phyloP scores from a whole-genome alignment of 2,888 invertebrate species.

The Hyles lineata region DNA sequence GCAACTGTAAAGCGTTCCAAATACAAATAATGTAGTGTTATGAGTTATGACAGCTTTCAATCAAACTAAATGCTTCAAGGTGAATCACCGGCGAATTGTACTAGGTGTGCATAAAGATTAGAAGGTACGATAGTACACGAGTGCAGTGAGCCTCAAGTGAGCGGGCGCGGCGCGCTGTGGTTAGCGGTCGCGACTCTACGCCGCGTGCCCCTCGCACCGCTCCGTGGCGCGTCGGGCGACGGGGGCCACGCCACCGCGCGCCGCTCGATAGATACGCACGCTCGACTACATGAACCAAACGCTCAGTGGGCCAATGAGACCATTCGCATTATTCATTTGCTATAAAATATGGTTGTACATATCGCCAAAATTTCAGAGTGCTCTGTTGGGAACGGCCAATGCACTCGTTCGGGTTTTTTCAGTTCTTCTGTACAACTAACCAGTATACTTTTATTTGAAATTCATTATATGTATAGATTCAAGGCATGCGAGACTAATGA shows the following conservation, averaged over 20 bases:
- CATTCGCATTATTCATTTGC: not conserved
- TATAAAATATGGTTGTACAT: not conserved
- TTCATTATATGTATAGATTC: too few species aligned
- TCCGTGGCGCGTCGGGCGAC: slow-evolving; percentile 32
- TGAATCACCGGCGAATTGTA: slow-evolving; percentile 10
- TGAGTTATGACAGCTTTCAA: slow-evolving; percentile 7
- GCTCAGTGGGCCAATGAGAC: not conserved
- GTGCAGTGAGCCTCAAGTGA: slow-evolving; percentile 11
- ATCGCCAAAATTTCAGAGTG: not conserved
- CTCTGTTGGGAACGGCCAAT: too few species aligned
- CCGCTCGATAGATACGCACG: slow-evolving; percentile 46
- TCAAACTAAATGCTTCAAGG: slow-evolving; percentile 5
- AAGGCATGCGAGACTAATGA: too few species aligned
- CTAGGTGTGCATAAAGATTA: slow-evolving; percentile 2
- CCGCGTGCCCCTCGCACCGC: slow-evolving; percentile 36
- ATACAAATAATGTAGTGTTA: not conserved
- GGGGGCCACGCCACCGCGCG: slow-evolving; percentile 33
- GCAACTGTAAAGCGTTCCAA: not conserved
- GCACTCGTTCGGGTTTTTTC: too few species aligned
- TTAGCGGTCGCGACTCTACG: slow-evolving; percentile 32
- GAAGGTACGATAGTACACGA: slow-evolving; percentile 13
- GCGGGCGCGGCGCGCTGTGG: slow-evolving; percentile 21
- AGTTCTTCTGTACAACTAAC: too few species aligned
- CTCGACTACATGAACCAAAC: slow-evolving; percentile 39
- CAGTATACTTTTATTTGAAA: too few species aligned